These are phyloP conservation scores for Cyclargus thomasi DNA, from an alignment of 1,140 invertebrate species.

Conservation along the genomic window DNA sequence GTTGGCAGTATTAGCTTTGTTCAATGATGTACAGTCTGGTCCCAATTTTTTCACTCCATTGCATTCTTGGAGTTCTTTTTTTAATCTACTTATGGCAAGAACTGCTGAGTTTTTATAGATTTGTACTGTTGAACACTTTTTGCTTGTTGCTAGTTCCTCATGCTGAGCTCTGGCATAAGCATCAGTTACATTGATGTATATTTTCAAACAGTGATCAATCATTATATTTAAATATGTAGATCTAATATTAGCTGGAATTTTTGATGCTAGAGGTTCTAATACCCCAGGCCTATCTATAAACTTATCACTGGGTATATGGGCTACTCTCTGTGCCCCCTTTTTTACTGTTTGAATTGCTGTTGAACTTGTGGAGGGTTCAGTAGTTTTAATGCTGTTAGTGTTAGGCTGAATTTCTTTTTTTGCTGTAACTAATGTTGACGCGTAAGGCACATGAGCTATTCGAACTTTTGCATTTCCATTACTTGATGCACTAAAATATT, in stretches of 20 bases:
- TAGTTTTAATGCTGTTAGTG: conserved; percentile 27
- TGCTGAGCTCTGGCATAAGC: conserved; percentile 83
- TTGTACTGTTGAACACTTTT: conserved; percentile 83
- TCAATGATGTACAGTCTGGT: conserved; percentile 38
- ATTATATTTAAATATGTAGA: conserved; percentile 90
- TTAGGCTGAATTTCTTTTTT: conserved; percentile 55
- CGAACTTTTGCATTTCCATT: conserved; percentile 57
- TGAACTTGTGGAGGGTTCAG: conserved; percentile 52
- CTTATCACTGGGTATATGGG: conserved; percentile 78
- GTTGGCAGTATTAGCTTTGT: conserved; percentile 34
- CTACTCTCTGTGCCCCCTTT: conserved; percentile 80
- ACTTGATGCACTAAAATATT: conserved; percentile 33
- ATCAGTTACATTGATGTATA: conserved; percentile 81
- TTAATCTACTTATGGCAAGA: conserved; percentile 84
- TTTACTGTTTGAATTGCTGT: conserved; percentile 81
- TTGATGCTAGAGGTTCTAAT: conserved; percentile 83
- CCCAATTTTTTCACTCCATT: conserved; percentile 61
- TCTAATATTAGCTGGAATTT: conserved; percentile 88
- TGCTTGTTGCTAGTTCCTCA: conserved; percentile 87
- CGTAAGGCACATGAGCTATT: conserved; percentile 74
- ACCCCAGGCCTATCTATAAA: conserved; percentile 73
- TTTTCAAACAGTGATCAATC: conserved; percentile 89
- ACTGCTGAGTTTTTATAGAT: conserved; percentile 92
- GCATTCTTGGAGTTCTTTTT: conserved; percentile 79
- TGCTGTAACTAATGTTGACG: conserved; percentile 65